Evolutionary conservation across 2,113 vertebrate genomes (phyloP).

Genomic region (Poecilia latipinna): DNA sequence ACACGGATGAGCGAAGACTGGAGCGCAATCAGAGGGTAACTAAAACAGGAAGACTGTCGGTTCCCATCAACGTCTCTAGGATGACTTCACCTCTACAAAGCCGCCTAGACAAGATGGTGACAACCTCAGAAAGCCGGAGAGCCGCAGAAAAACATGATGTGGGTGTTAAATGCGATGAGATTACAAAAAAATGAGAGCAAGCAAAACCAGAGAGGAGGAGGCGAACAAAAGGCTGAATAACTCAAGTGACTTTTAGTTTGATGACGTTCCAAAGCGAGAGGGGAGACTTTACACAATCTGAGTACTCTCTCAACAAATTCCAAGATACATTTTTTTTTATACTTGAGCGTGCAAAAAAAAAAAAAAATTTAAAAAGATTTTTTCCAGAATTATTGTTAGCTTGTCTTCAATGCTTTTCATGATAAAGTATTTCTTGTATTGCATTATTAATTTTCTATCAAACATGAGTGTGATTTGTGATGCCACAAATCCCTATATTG

Average conservation of each 20-base stretch:
- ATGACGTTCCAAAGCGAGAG: neutral
- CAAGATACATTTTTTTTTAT: too few relatives aligned
- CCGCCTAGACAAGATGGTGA: constrained; percentile 62
- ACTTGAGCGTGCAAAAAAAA: too few relatives aligned
- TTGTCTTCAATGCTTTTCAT: too few relatives aligned
- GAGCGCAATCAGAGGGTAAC: constrained; percentile 70
- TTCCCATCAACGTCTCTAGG: constrained; percentile 60
- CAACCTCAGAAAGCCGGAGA: constrained; percentile 47
- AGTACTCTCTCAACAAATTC: neutral
- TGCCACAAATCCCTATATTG: too few relatives aligned
- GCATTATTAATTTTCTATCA: too few relatives aligned
- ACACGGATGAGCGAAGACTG: constrained; percentile 63
- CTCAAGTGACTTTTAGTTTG: constrained; percentile 22
- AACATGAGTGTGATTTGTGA: too few relatives aligned
- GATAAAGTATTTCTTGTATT: too few relatives aligned
- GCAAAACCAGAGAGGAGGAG: constrained; percentile 16
- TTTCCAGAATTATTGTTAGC: too few relatives aligned
- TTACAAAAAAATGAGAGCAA: constrained; percentile 43
- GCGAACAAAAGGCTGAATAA: constrained; percentile 8
- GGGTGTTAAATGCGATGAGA: constrained; percentile 37
- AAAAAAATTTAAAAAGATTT: too few relatives aligned
- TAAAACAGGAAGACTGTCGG: constrained; percentile 70
- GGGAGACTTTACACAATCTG: neutral
- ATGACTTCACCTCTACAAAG: constrained; percentile 64
- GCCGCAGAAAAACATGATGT: constrained; percentile 31